Percentiles rank a stretch among this genome's conserved stretches.
Conservation (phyloP, 2,113 vertebrate species). For the Muntiacus muntjak region DNA sequence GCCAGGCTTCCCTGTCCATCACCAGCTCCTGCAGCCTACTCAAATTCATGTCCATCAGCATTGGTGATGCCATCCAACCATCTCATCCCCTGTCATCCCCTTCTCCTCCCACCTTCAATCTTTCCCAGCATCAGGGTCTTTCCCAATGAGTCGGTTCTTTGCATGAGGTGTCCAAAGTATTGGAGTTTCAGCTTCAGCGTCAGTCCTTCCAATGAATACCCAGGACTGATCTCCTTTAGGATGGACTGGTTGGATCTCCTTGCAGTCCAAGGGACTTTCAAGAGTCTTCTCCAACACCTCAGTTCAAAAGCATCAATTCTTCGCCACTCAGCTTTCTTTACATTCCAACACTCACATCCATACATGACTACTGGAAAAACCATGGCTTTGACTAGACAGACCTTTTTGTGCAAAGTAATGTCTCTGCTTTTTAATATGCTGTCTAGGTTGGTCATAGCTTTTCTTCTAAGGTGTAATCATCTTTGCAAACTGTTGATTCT, state of each 20-base stretch:
- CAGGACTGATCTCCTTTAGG: background rate
- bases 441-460: background rate
- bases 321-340: rapidly evolving
- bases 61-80: background rate
- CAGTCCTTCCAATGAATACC: background rate
- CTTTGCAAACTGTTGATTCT: background rate
- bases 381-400: background rate
- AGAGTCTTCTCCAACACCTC: background rate
- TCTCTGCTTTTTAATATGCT: background rate
- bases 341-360: background rate
- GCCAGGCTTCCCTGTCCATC: background rate
- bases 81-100: background rate
- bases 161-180: background rate
- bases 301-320: background rate
- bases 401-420: background rate
- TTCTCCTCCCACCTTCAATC: background rate
- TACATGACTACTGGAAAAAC: background rate
- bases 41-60: background rate
- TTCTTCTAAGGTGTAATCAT: background rate
- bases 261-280: background rate
- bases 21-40: background rate
- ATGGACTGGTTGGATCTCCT: background rate
- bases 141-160: background rate
- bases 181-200: background rate
- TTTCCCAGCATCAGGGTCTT: background rate